A percentile compares a stretch with the other conserved stretches of the same genome.
phyloP scores from a whole-genome alignment of 2,113 vertebrate genomes.

The Pedetes capensis region DNA sequence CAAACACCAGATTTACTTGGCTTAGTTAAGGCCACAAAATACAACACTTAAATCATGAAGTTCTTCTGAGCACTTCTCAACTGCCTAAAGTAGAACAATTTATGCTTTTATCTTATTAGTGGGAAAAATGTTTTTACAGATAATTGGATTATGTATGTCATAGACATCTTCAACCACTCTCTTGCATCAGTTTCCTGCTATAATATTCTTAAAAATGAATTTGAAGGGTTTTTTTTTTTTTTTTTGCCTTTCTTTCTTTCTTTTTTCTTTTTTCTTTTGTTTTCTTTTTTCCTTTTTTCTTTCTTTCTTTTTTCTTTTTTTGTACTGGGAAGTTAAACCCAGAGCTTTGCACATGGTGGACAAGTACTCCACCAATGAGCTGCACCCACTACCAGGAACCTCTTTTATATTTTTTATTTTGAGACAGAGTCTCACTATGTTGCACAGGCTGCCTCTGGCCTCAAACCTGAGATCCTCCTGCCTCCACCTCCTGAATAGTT shows the following conservation, averaged over 20 bases:
- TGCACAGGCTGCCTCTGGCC: no score
- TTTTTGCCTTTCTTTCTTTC: no score
- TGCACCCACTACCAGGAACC: no score
- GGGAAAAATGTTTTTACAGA: neutral
- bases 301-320: no score
- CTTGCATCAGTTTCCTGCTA: neutral
- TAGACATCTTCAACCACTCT: neutral
- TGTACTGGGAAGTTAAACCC: no score
- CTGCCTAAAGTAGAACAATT: neutral
- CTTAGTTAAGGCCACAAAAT: neutral
- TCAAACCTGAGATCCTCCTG: no score
- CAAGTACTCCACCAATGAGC: no score
- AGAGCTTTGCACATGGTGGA: no score
- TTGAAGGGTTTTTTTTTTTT: neutral
- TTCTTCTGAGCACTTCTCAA: neutral
- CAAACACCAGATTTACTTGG: conserved; percentile 15
- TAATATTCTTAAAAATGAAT: neutral
- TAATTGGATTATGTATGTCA: neutral
- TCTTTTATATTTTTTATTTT: no score
- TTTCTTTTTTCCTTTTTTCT: no score
- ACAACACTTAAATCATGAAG: neutral
- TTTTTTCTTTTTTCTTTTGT: neutral
- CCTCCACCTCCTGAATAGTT: no score
- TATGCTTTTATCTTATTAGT: conserved; percentile 21
- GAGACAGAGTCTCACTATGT: no score